phyloP scores from a whole-genome alignment of 2,888 invertebrate genomes.

The Leucophora obtusa region DNA sequence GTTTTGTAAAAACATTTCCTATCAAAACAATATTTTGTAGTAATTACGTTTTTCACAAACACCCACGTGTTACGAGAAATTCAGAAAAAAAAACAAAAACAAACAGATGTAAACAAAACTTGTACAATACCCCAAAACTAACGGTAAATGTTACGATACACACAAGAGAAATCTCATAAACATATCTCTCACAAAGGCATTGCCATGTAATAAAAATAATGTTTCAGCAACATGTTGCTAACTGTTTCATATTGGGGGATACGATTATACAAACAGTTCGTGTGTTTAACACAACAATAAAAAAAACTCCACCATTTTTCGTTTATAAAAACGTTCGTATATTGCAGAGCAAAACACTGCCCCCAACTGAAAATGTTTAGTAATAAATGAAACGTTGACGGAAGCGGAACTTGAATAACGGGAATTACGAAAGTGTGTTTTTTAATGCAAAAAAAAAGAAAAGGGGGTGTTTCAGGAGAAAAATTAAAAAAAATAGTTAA shows the following conservation, averaged over 20 bases:
- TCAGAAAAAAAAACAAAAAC: slow-evolving; percentile 9
- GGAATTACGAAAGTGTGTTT: slow-evolving; percentile 50
- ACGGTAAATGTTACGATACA: slow-evolving; percentile 16
- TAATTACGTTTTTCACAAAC: slow-evolving; percentile 34
- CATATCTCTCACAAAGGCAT: slow-evolving; percentile 27
- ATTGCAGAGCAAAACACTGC: slow-evolving; percentile 49
- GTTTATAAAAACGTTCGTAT: slow-evolving; percentile 39
- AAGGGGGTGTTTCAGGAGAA: slow-evolving; percentile 22
- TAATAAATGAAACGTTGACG: slow-evolving; percentile 68
- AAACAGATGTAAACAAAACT: slow-evolving; percentile 32
- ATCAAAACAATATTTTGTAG: slow-evolving; percentile 20
- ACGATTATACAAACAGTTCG: slow-evolving; percentile 23
- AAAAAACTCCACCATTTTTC: slow-evolving; percentile 42
- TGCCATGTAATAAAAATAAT: slow-evolving; percentile 47
- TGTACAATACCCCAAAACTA: background rate
- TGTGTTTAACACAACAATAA: slow-evolving; percentile 9
- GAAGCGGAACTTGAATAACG: slow-evolving; percentile 66
- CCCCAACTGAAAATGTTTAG: slow-evolving; percentile 63
- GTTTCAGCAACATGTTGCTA: slow-evolving; percentile 45
- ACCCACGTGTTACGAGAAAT: slow-evolving; percentile 59
- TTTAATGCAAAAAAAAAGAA: slow-evolving; percentile 18
- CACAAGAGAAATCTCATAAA: background rate
- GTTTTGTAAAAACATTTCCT: slow-evolving; percentile 3
- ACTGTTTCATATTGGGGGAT: background rate
- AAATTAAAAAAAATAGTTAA: slow-evolving; percentile 3